Evolutionary conservation across 35 echinoderm and acorn worm genomes (phyloP).

Genomic region (Ophiothrix spiculata): DNA sequence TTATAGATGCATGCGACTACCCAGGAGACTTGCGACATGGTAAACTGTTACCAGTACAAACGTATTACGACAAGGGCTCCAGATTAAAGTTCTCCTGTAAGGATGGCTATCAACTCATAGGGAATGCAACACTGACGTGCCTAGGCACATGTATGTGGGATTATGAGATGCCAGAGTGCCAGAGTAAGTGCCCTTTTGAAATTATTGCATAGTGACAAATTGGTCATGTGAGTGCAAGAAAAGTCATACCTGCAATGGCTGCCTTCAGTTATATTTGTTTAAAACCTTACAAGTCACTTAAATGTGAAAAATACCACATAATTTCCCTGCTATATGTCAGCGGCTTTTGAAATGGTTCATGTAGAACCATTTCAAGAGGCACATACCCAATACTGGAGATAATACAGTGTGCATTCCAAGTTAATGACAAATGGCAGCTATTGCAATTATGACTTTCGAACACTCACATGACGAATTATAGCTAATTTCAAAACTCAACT

Average conservation of each 20-base stretch:
- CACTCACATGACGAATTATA: too few relatives aligned
- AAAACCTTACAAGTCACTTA: too few relatives aligned
- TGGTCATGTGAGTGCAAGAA: too few relatives aligned
- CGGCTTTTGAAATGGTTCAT: too few relatives aligned
- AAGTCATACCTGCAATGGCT: too few relatives aligned
- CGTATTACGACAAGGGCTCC: slow-evolving; percentile 12
- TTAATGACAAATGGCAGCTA: too few relatives aligned
- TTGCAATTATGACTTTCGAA: too few relatives aligned
- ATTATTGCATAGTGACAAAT: neutral
- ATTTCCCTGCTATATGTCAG: too few relatives aligned
- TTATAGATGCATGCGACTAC: slow-evolving; percentile 39
- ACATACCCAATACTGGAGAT: neutral
- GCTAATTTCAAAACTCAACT: too few relatives aligned
- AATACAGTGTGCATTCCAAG: too few relatives aligned
- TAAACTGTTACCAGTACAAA: slow-evolving; percentile 6
- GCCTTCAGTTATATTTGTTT: too few relatives aligned
- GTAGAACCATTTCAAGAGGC: neutral
- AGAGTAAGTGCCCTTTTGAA: slow-evolving; percentile 79
- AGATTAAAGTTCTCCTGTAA: slow-evolving; percentile 34
- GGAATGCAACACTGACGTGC: slow-evolving; percentile 25
- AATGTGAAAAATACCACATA: too few relatives aligned
- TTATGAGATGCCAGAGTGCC: slow-evolving; percentile 50
- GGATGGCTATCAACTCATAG: slow-evolving; percentile 53
- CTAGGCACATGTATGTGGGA: slow-evolving; percentile 42
- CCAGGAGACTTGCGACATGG: slow-evolving; percentile 22